Evolutionary conservation across 2,113 vertebrate species (phyloP).

Genomic region (Merops nubicus): DNA sequence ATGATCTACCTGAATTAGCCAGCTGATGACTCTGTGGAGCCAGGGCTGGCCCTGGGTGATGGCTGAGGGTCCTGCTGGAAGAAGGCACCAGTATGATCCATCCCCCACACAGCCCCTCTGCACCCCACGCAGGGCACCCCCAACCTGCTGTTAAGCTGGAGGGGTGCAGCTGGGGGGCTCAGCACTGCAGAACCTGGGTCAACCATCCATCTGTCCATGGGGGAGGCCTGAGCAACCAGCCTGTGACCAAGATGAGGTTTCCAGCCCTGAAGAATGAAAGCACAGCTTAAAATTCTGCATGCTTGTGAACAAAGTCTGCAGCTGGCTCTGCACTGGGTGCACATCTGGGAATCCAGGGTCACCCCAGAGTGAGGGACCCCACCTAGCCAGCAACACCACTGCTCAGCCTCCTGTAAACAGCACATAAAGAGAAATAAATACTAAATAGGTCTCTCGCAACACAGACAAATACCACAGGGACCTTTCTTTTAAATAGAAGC

Average conservation of each 20-base stretch:
- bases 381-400: not conserved
- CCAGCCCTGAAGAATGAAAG: conserved; percentile 27
- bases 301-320: not conserved
- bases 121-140: not conserved
- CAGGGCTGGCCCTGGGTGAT: not conserved
- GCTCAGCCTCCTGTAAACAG: conserved; percentile 9
- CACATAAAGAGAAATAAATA: not conserved
- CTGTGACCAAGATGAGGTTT: not conserved
- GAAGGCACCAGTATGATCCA: not conserved
- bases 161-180: not conserved
- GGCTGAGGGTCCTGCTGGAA: not conserved
- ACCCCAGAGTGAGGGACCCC: fast-evolving
- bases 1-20: not conserved
- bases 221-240: not conserved
- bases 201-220: fast-evolving
- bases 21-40: not conserved
- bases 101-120: not conserved
- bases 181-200: fast-evolving
- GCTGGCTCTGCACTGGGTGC: not conserved
- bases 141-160: not conserved
- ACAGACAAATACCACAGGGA: not conserved
- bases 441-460: not conserved
- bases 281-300: conserved; percentile 4
- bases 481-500: not conserved
- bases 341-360: not conserved